A percentile compares a stretch with the other conserved stretches of the same genome.
These are phyloP conservation scores for Dasyprocta punctata DNA, from an alignment of 2,113 vertebrate genomes.

Conservation along the genomic window DNA sequence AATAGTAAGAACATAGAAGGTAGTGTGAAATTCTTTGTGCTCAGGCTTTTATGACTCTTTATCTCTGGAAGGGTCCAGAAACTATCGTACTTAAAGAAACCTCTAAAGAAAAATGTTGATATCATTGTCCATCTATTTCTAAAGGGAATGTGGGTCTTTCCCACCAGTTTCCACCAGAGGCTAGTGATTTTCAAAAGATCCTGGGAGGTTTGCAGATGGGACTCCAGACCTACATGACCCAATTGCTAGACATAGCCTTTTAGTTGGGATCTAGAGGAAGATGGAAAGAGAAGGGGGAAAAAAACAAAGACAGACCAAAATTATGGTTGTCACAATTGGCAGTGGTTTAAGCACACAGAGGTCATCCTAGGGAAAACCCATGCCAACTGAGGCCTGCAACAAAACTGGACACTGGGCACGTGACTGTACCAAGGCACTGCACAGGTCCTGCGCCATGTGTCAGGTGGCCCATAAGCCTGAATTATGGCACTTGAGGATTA, in stretches of 20 bases:
- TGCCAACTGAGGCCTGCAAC: neutral
- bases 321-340: neutral
- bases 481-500: neutral
- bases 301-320: neutral
- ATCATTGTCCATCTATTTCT: neutral
- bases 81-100: neutral
- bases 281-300: neutral
- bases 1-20: neutral
- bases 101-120: neutral
- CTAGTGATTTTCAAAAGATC: neutral
- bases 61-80: neutral
- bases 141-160: neutral
- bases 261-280: neutral
- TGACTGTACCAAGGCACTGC: neutral
- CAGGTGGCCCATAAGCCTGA: neutral
- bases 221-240: neutral
- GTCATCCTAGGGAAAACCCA: neutral
- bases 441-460: neutral
- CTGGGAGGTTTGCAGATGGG: neutral
- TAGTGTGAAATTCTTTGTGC: neutral
- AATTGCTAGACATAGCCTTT: neutral
- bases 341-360: neutral
- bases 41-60: neutral
- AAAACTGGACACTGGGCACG: neutral
- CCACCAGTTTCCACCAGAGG: neutral